Conservation (phyloP, 2,888 invertebrate genomes). For the Volucella zonaria region DNA sequence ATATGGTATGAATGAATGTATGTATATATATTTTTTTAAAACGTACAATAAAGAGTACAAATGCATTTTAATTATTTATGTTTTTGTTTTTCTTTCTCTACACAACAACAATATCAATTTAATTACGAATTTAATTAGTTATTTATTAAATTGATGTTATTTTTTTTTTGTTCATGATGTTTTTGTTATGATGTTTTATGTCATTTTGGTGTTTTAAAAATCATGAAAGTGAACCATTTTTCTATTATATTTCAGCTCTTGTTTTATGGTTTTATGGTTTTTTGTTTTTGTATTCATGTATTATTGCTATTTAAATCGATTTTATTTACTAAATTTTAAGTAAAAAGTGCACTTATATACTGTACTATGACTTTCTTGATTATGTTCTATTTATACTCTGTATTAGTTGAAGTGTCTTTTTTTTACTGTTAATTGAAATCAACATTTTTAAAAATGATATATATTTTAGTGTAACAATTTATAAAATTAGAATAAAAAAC, state of each 20-base stretch:
- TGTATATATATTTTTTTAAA: neutral
- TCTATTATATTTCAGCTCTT: conserved; percentile 19
- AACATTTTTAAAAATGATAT: neutral
- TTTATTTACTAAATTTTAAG: conserved; percentile 47
- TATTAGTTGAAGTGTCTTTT: conserved; percentile 24
- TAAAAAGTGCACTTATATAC: conserved; percentile 70
- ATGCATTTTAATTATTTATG: conserved; percentile 2
- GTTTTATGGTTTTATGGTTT: neutral
- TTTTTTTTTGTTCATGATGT: neutral
- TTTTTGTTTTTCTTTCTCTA: conserved; percentile 3
- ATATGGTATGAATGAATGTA: neutral
- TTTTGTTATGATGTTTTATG: conserved; percentile 19
- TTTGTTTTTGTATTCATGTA: conserved; percentile 1
- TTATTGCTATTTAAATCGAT: conserved; percentile 47
- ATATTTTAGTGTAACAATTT: neutral
- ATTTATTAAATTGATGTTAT: neutral
- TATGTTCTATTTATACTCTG: conserved; percentile 53
- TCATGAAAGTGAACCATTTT: conserved; percentile 16
- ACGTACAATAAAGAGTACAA: conserved; percentile 20
- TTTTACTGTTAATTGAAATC: conserved; percentile 20
- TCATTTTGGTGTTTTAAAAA: conserved; percentile 5
- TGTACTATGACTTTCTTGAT: conserved; percentile 61
- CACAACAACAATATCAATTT: conserved; percentile 38
- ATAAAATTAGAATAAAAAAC: neutral
- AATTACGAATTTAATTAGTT: conserved; percentile 30